Conservation (phyloP, 2,113 vertebrate species). For the Seriola aureovittata region DNA sequence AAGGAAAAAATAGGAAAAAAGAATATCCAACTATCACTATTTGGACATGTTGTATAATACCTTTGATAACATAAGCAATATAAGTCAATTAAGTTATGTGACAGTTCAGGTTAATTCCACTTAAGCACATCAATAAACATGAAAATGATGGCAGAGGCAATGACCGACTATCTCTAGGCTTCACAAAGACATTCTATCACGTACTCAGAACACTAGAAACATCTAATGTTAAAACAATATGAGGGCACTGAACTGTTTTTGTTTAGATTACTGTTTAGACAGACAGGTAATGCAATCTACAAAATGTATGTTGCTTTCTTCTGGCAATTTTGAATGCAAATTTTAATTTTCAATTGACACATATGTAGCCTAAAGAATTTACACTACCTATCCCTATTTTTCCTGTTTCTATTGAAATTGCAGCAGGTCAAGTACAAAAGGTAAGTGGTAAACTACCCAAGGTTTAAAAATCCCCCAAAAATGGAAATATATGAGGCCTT, state of each 20-base stretch:
- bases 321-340: neutral
- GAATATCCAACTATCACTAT: neutral
- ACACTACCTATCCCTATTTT: too few species aligned
- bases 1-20: neutral
- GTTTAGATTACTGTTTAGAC: neutral
- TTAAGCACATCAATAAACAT: neutral
- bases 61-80: neutral
- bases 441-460: too few species aligned
- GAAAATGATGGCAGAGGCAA: neutral
- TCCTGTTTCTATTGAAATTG: too few species aligned
- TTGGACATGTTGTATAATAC: neutral
- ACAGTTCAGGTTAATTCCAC: neutral
- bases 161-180: neutral
- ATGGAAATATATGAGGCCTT: too few species aligned
- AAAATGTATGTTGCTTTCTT: neutral
- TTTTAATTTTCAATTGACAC: neutral
- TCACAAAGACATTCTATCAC: neutral
- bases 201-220: neutral
- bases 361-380: neutral
- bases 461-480: too few species aligned
- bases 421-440: too few species aligned
- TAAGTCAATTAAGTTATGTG: neutral
- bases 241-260: too few species aligned
- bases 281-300: neutral
- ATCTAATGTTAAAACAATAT: neutral